phyloP scores from a whole-genome alignment of 2,888 invertebrate species.

The Chymomyza caudatula region DNA sequence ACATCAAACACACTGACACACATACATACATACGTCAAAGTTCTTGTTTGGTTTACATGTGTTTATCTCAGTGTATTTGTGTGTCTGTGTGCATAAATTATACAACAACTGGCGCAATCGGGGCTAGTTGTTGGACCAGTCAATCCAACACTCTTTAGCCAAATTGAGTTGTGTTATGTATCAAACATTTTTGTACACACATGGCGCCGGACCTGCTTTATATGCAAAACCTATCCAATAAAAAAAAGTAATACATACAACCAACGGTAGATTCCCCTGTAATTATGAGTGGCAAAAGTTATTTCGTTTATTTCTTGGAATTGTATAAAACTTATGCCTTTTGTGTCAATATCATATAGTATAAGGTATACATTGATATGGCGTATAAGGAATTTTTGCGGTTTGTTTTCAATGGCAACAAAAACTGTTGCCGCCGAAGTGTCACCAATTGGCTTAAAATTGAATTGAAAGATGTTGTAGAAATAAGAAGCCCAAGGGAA shows the following conservation, averaged over 20 bases:
- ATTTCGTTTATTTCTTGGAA: conserved; percentile 54
- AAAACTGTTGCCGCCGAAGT: conserved; percentile 34
- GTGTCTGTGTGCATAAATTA: conserved; percentile 53
- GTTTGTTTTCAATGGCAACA: conserved; percentile 38
- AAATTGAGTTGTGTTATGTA: conserved; percentile 70
- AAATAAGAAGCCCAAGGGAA: not conserved
- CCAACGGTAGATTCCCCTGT: conserved; percentile 36
- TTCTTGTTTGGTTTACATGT: conserved; percentile 72
- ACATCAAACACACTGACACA: conserved; percentile 4
- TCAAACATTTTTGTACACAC: conserved; percentile 46
- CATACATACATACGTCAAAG: conserved; percentile 58
- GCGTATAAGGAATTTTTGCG: conserved; percentile 53
- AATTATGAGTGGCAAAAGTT: conserved; percentile 56
- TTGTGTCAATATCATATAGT: not conserved
- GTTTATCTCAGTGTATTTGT: conserved; percentile 48
- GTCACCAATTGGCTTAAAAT: conserved; percentile 36
- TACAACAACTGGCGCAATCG: conserved; percentile 35
- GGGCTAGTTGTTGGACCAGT: not conserved
- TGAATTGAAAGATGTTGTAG: not conserved
- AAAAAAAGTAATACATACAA: not conserved
- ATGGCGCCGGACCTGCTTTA: conserved; percentile 10
- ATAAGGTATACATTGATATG: conserved; percentile 3
- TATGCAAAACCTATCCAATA: not conserved
- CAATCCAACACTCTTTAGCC: conserved; percentile 49
- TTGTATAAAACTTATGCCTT: conserved; percentile 17